phyloP scores from a whole-genome alignment of 2,113 vertebrate genomes.

The Microcebus jonahi region DNA sequence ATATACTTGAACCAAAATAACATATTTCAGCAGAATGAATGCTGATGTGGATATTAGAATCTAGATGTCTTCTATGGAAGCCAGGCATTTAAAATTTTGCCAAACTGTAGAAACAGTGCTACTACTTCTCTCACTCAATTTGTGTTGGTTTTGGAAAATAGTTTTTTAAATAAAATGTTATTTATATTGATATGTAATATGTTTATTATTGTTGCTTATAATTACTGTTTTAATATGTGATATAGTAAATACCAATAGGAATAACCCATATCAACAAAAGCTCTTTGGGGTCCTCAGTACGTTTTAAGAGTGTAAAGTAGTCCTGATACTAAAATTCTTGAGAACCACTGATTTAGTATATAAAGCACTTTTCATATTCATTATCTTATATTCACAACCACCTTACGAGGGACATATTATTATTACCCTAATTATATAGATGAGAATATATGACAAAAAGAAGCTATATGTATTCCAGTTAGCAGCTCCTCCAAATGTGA shows the following conservation, averaged over 20 bases:
- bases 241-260: neutral
- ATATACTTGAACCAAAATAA: slow-evolving; percentile 17
- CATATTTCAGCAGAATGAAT: slow-evolving; percentile 4
- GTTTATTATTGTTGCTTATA: neutral
- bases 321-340: neutral
- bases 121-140: neutral
- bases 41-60: neutral
- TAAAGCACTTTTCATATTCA: neutral
- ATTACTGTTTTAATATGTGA: neutral
- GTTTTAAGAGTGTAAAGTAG: neutral
- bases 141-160: neutral
- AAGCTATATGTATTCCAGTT: neutral
- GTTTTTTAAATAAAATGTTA: neutral
- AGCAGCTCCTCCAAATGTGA: neutral
- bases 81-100: neutral
- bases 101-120: neutral
- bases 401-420: neutral
- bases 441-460: neutral
- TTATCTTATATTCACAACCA: neutral
- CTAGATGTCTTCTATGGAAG: neutral
- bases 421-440: neutral
- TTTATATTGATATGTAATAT: neutral
- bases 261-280: neutral
- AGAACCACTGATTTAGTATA: neutral
- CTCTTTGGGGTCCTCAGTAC: neutral